Evolutionary conservation across 2,888 invertebrate species (phyloP).

Genomic region (Tachina lurida): DNA sequence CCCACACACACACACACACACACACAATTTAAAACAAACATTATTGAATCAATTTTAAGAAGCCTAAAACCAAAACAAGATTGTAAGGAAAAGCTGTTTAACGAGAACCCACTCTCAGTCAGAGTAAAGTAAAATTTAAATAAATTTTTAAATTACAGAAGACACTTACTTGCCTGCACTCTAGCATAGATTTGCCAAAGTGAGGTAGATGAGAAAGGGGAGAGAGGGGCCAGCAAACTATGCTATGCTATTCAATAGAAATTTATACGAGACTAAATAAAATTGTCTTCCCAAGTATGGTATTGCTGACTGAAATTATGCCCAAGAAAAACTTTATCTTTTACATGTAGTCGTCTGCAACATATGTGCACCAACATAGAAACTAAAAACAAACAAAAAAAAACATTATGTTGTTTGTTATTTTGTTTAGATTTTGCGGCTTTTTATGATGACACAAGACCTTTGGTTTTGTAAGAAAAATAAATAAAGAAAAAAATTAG

Average conservation of each 20-base stretch:
- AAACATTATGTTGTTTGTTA: slow-evolving; percentile 17
- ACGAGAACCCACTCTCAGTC: background rate
- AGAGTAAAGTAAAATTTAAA: slow-evolving; percentile 21
- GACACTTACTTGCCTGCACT: slow-evolving; percentile 3
- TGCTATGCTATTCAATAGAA: slow-evolving; percentile 38
- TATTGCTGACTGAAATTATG: slow-evolving; percentile 28
- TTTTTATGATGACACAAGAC: slow-evolving; percentile 65
- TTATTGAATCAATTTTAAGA: slow-evolving; percentile 60
- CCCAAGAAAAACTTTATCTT: slow-evolving; percentile 53
- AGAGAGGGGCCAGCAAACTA: background rate
- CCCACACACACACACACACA: background rate
- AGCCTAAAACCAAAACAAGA: slow-evolving; percentile 63
- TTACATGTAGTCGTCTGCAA: slow-evolving; percentile 27
- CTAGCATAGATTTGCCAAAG: background rate
- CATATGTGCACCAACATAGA: slow-evolving; percentile 41
- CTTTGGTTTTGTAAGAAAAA: slow-evolving; percentile 24
- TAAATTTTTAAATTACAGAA: slow-evolving; percentile 1
- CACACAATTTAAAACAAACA: slow-evolving; percentile 32
- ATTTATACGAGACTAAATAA: slow-evolving; percentile 46
- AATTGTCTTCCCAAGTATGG: slow-evolving; percentile 9
- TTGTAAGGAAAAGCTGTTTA: slow-evolving; percentile 41
- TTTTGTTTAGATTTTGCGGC: slow-evolving; percentile 68
- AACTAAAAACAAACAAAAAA: background rate
- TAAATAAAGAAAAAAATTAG: background rate
- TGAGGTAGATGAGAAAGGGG: background rate